Base-by-base conservation (phyloP, 2,888 invertebrate species). In the Hypolimnas misippus region DNA sequence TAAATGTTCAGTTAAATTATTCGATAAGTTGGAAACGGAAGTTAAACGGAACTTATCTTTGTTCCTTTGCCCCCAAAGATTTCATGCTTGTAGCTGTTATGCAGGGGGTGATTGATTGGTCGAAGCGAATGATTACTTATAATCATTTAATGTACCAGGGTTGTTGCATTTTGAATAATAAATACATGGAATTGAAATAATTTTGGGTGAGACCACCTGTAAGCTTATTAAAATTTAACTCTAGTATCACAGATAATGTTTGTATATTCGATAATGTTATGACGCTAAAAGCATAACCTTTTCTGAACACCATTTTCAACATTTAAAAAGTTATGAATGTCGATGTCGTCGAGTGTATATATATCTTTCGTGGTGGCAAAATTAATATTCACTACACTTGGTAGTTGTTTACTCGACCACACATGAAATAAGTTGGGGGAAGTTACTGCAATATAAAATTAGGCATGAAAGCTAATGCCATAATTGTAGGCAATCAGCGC, bases 1-100 rank as follows among this genome's bases (percentile, higher is more conserved):
- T 92, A 92, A 92, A 92, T 92, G 92, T 91, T 92, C 89, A 92
- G 89, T 92, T 92, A 92, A 92, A 92, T 92, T 92, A 92, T 92
- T 92, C 92, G 92, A 92, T 92, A 92, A 92, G 92, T 92, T 92
- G 89, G 86, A 90, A 92, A 92, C 91, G 92, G 91, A 92, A 92
- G 92, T 92, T 92, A 92, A 92, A 92, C 89, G 91, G 89, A 92
- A 92, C 92, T 92, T 92, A 92, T 92, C 92, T 92, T 91, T 91
- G 92, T 91, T 89, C 72, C 70, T 63, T 89, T 90, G 88, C 89
- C 89, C 87, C 84, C 78, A 81, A 89, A 89, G 88, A 90, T 84
- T 88, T 87, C 82, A 86, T 84, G 87, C 89, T 84, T 87, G 88
- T 87, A 88, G 81, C 86, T 87, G 86, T 88, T 87, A 87, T 89